A percentile compares a stretch with the other conserved stretches of the same genome.
Conservation (phyloP, 53 echinoderm and acorn worm genomes). For the Echinarachnius parma region DNA sequence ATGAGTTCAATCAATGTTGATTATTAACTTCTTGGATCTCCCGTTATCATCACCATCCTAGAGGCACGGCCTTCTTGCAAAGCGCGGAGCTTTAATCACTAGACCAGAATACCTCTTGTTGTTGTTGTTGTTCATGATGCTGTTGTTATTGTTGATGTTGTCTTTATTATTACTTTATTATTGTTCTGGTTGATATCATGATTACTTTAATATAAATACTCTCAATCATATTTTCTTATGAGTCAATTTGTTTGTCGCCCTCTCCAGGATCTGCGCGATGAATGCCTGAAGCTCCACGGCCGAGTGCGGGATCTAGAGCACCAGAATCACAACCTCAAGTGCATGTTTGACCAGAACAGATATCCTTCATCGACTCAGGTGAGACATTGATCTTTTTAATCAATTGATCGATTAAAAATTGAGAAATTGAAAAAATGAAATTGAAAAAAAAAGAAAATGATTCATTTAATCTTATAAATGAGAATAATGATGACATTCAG, state of each 20-base stretch:
- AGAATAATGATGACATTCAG: no score
- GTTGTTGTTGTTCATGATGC: neutral
- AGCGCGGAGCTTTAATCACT: no score
- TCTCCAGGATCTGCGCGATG: conserved; percentile 84
- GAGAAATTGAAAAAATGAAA: no score
- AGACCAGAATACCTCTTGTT: no score
- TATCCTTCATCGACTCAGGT: conserved; percentile 18
- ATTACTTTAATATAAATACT: neutral
- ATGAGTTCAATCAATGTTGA: no score
- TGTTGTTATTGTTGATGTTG: neutral
- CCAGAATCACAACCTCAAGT: conserved; percentile 81
- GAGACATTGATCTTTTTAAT: no score
- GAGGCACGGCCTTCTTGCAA: no score
- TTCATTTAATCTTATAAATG: no score
- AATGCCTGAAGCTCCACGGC: conserved; percentile 85
- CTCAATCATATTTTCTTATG: neutral
- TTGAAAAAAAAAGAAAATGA: no score
- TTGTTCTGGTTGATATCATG: neutral
- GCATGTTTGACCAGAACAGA: conserved; percentile 74
- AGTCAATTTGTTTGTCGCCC: neutral
- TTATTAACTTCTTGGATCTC: no score
- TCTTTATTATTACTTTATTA: neutral
- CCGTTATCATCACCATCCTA: no score
- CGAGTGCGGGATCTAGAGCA: conserved; percentile 84
- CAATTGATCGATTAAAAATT: no score